A percentile compares a stretch with the other conserved stretches of the same genome.
Evolutionary conservation across 2,888 invertebrate species (phyloP).

Genomic region (Mesorhabditis sp.): DNA sequence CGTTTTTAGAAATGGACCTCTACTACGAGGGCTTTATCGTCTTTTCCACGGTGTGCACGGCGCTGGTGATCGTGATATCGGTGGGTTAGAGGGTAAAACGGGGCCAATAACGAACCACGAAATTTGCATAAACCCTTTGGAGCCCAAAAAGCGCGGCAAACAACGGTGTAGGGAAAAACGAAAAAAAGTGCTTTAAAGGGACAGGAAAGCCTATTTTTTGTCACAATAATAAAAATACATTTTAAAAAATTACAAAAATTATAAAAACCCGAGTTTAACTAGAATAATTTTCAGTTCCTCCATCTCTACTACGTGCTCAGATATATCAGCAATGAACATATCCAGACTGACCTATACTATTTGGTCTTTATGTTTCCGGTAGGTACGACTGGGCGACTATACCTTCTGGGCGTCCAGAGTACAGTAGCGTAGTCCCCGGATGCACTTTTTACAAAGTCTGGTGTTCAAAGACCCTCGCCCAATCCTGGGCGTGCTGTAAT

Average conservation of each 20-base stretch:
- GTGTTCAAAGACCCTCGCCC: too few species aligned
- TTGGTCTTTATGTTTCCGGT: constrained; percentile 54
- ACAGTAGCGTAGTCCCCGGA: too few species aligned
- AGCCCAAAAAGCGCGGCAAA: background rate
- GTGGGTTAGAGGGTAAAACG: too few species aligned
- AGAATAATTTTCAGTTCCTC: too few species aligned
- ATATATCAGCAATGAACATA: constrained; percentile 51
- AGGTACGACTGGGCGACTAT: constrained; percentile 13
- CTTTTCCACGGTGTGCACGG: constrained; percentile 37
- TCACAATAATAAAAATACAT: background rate
- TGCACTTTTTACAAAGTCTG: too few species aligned
- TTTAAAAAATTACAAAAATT: background rate
- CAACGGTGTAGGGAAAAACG: background rate
- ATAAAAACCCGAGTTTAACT: background rate
- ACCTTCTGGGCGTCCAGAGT: too few species aligned
- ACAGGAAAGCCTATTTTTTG: background rate
- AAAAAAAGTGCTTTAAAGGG: background rate
- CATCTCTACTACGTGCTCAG: constrained; percentile 50
- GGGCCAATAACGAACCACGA: too few species aligned
- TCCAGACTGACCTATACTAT: constrained; percentile 52
- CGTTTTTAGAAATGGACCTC: constrained; percentile 47
- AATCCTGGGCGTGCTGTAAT: too few species aligned
- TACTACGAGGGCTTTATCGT: constrained; percentile 37
- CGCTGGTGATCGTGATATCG: constrained; percentile 39
- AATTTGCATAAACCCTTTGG: too few species aligned